Conservation (phyloP, 2,888 invertebrate species). For the Acronicta alni region DNA sequence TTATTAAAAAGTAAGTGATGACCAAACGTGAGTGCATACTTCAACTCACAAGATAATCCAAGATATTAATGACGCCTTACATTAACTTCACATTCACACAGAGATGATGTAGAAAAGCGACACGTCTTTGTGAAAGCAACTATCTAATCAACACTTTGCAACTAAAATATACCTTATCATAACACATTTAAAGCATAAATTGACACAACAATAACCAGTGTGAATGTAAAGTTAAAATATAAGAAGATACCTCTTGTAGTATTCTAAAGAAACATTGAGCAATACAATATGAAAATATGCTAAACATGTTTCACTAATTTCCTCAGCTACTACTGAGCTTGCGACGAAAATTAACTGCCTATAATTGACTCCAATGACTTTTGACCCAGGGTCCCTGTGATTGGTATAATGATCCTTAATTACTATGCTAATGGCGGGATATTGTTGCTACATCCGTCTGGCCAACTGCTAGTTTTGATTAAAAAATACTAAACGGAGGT, state of each 20-base stretch:
- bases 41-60: background rate
- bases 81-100: slow-evolving; percentile 1
- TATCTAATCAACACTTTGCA: background rate
- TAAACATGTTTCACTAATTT: slow-evolving; percentile 41
- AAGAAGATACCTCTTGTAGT: slow-evolving; percentile 8
- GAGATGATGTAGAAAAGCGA: slow-evolving; percentile 23
- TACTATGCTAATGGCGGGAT: slow-evolving; percentile 72
- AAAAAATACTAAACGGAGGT: background rate
- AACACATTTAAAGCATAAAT: slow-evolving; percentile 5
- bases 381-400: slow-evolving; percentile 71
- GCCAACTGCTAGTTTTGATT: slow-evolving; percentile 49
- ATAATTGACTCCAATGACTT: slow-evolving; percentile 73
- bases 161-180: slow-evolving; percentile 24
- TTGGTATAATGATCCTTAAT: slow-evolving; percentile 72
- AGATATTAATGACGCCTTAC: slow-evolving; percentile 1
- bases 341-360: slow-evolving; percentile 63
- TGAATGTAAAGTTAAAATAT: background rate
- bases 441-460: slow-evolving; percentile 70
- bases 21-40: slow-evolving; percentile 7
- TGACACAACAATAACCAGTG: background rate
- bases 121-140: slow-evolving; percentile 33
- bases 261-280: slow-evolving; percentile 11
- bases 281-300: slow-evolving; percentile 22
- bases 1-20: slow-evolving; percentile 29
- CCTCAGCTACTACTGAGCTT: slow-evolving; percentile 32